Evolutionary conservation across 2,888 invertebrate species (phyloP), one percentile per base, ranked within the genome.

Genomic region (Coleophora flavipennella): DNA sequence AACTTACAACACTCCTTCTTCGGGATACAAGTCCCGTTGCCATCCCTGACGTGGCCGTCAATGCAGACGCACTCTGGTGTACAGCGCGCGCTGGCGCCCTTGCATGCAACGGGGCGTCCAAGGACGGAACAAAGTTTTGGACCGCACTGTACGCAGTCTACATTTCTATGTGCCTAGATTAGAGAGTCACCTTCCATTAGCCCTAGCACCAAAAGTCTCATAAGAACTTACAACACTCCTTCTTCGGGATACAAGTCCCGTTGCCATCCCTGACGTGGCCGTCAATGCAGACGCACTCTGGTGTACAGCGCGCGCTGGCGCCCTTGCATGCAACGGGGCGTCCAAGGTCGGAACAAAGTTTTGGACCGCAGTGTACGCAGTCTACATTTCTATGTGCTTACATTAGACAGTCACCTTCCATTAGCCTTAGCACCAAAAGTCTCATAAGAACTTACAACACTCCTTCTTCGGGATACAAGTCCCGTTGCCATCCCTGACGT

Each of bases 361-460:
- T 68, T 1, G 75, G 76, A 0, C 78, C 77, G 26, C 71, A 72
- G 41, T 71, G 58, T 0, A 56, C 51, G 39, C 76, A 77, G n/a
- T n/a, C n/a, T n/a, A n/a, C n/a, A n/a, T n/a, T n/a, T n/a, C n/a
- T n/a, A n/a, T n/a, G n/a, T n/a, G n/a, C n/a, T n/a, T n/a, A n/a
- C n/a, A n/a, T n/a, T n/a, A n/a, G n/a, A n/a, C n/a, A n/a, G n/a
- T n/a, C n/a, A n/a, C n/a, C n/a, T n/a, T n/a, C n/a, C n/a, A n/a
- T n/a, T n/a, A n/a, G n/a, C n/a, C n/a, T n/a, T n/a, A 49, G 63
- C 50, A 69, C 20, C 20, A 6, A 20, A 6, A 20, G 20, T 20
- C 6, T 20, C 20, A 20, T 29, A 8, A 10, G 29, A 27, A 59
- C 69, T 67, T 42, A 72, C 68, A 57, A 40, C 74, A 76, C 11